Conservation (phyloP, 1,140 invertebrate genomes). For the Ruditapes philippinarum region DNA sequence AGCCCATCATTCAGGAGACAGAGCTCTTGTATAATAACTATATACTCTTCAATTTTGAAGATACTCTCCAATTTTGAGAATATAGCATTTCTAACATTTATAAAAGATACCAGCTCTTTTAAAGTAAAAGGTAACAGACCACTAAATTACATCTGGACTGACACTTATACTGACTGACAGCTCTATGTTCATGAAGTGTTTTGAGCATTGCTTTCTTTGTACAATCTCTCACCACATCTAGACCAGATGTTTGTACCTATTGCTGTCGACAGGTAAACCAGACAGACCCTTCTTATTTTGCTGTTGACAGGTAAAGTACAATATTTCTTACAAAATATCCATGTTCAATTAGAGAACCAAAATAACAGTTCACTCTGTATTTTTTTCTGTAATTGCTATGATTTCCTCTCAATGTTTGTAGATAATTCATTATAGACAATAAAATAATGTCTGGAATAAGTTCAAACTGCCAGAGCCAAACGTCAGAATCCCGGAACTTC, state of each 20-base stretch:
- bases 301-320: neutral
- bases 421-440: neutral
- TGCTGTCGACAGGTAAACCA: neutral
- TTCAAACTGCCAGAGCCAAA: neutral
- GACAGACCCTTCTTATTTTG: neutral
- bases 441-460: neutral
- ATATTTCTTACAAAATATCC: neutral
- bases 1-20: too few species aligned
- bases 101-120: neutral
- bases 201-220: neutral
- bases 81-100: too few species aligned
- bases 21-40: too few species aligned
- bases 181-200: neutral
- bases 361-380: too few species aligned
- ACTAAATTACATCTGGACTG: neutral
- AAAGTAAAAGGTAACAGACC: neutral
- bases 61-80: neutral
- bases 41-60: too few species aligned
- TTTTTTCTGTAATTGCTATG: neutral
- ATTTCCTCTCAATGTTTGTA: neutral
- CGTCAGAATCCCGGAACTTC: neutral
- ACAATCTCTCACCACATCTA: neutral
- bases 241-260: neutral
- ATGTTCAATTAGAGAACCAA: conserved; percentile 2
- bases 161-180: neutral